These are phyloP conservation scores for Gnathonemus longibarbis DNA, from an alignment of 2,113 vertebrate genomes.

Conservation along the genomic window DNA sequence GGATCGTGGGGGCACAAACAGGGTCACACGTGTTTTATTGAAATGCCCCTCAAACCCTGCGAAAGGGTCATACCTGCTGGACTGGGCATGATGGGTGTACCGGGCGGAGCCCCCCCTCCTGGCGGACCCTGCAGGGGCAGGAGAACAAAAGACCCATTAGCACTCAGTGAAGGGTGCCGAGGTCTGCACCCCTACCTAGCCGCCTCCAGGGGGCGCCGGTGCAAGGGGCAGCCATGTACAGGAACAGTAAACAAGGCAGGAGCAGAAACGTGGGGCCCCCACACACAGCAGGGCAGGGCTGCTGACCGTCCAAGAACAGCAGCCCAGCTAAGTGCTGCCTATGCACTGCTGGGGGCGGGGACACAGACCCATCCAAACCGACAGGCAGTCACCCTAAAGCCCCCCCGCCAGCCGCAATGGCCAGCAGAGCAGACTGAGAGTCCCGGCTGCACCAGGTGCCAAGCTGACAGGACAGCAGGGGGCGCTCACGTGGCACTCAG, in stretches of 20 bases:
- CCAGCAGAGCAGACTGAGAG: not conserved
- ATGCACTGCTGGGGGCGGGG: not conserved
- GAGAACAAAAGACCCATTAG: conserved; percentile 33
- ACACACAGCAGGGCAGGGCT: not conserved
- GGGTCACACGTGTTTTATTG: not conserved
- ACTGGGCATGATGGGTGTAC: conserved; percentile 98
- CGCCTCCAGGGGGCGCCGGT: not conserved
- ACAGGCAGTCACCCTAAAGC: not conserved
- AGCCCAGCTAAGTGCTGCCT: not conserved
- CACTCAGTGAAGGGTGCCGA: not conserved
- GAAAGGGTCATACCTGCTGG: conserved; percentile 74
- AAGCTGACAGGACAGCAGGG: not conserved
- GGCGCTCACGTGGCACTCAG: not conserved
- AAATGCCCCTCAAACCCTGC: not conserved
- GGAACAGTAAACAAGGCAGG: not conserved
- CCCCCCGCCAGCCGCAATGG: too few relatives aligned
- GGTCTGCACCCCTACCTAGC: not conserved
- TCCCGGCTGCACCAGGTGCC: not conserved
- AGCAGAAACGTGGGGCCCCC: not conserved
- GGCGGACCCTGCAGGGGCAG: conserved; percentile 73
- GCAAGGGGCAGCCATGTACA: not conserved
- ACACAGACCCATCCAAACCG: not conserved
- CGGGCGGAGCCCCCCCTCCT: conserved; percentile 89
- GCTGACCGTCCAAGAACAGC: too few relatives aligned
- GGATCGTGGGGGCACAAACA: conserved; percentile 23